A percentile compares a stretch with the other conserved stretches of the same genome.
Conservation (phyloP, 2,888 invertebrate species). For the Brachypalpus laphriformis region DNA sequence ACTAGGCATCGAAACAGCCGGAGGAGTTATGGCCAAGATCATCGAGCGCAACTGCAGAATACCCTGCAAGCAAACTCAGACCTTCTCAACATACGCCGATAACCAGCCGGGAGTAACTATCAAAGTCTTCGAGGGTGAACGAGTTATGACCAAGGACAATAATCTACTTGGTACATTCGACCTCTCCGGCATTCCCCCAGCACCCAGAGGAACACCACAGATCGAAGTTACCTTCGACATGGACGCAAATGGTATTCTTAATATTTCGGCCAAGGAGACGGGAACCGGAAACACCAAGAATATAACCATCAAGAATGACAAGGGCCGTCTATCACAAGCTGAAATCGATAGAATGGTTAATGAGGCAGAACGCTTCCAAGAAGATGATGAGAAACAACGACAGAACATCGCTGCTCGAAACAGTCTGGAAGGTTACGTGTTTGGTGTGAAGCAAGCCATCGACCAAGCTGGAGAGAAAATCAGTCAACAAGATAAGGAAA, state of each 20-base stretch:
- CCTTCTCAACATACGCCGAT: slow-evolving; percentile 91
- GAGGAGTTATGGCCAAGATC: slow-evolving; percentile 91
- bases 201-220: slow-evolving; percentile 92
- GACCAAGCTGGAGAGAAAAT: slow-evolving; percentile 87
- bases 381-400: slow-evolving; percentile 88
- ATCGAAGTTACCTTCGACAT: slow-evolving; percentile 91
- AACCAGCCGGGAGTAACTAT: slow-evolving; percentile 91
- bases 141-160: slow-evolving; percentile 96
- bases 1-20: slow-evolving; percentile 90
- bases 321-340: slow-evolving; percentile 89
- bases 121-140: slow-evolving; percentile 90
- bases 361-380: slow-evolving; percentile 88
- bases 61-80: slow-evolving; percentile 88
- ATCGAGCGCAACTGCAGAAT: slow-evolving; percentile 89
- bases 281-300: slow-evolving; percentile 87
- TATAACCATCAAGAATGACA: slow-evolving; percentile 92
- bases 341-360: slow-evolving; percentile 91
- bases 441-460: slow-evolving; percentile 88
- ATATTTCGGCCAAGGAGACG: slow-evolving; percentile 90
- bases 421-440: slow-evolving; percentile 88
- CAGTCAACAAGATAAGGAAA: too few species aligned
- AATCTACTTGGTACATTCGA: slow-evolving; percentile 97
- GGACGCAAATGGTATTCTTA: slow-evolving; percentile 97
- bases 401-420: slow-evolving; percentile 89
- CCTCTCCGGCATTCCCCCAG: slow-evolving; percentile 96